Conservation (phyloP, 2,797 vertebrate species). For the Parotocinclus haroldoi region DNA sequence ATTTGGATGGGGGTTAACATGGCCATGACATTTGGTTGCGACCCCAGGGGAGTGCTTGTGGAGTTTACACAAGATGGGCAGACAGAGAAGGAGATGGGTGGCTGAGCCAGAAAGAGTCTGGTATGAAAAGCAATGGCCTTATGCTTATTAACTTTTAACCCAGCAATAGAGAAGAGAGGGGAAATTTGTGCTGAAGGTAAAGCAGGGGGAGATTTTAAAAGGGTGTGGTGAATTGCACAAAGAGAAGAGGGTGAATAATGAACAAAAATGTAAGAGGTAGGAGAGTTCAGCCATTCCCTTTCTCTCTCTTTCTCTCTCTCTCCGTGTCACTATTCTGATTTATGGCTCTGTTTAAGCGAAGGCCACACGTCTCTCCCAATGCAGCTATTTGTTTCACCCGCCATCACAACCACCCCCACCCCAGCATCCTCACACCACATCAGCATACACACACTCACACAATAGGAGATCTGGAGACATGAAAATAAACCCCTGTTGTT, state of each 20-base stretch:
- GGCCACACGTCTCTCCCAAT: constrained; percentile 78
- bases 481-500: constrained; percentile 28
- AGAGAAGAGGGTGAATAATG: constrained; percentile 20
- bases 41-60: constrained; percentile 43
- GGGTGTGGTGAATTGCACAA: too few species aligned
- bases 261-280: constrained; percentile 36
- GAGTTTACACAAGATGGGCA: constrained; percentile 29
- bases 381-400: constrained; percentile 80
- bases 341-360: constrained; percentile 86
- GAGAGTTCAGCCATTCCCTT: constrained; percentile 38
- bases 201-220: background rate
- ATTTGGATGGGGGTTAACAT: constrained; percentile 48
- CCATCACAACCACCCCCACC: constrained; percentile 65
- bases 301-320: constrained; percentile 53
- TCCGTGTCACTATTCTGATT: constrained; percentile 77
- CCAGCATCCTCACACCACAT: constrained; percentile 40
- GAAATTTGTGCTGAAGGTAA: background rate
- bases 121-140: too few species aligned
- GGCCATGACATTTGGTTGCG: constrained; percentile 43
- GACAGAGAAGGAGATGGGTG: constrained; percentile 6
- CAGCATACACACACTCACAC: constrained; percentile 14
- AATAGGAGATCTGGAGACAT: constrained; percentile 16
- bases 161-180: constrained; percentile 10
- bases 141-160: constrained; percentile 46
- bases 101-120: constrained; percentile 4